Base-by-base conservation (phyloP, 2,797 vertebrate genomes). In the Chiloscyllium punctatum region DNA sequence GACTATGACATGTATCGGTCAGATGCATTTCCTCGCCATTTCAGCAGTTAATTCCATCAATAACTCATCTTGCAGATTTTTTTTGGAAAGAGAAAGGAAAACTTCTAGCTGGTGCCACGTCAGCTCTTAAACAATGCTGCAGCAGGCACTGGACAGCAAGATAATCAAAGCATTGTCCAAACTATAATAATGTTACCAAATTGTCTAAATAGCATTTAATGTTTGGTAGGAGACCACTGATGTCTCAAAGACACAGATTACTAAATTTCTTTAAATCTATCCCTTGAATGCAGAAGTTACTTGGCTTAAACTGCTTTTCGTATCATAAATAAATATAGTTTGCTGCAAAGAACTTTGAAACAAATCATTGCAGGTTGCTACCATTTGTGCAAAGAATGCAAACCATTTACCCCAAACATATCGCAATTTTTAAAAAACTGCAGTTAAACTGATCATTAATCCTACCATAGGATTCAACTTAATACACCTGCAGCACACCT, bases 1-100 rank as follows among this genome's bases (percentile, higher is more conserved):
- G 96, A 96, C 96, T 97, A 97, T 97, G 97, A 97, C 97, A 97
- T 95, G 96, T 97, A 97, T 97, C 96, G 97, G 97, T 97, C 97
- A 96, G 96, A 96, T 96, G 96, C 97, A 97, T 97, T 96, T 97
- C 97, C 97, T 97, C 97, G 97, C 96, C 97, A 97, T 97, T 97
- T 97, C 97, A 97, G 97, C 97, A 97, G 97, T 97, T 97, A 96
- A 97, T 97, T 97, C 97, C 97, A 97, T 97, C 97, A 97, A 97
- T 97, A 97, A 96, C 97, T 97, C 97, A 97, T 97, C 97, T 97
- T 96, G 96, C 96, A 96, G 96, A 87, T 96, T 95, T 96, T 48
- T 96, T 97, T 97, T 96, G 94, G 96, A 97, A 97, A 97, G 97
- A 96, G 96, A 96, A 96, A 96, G 97, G 96, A 95, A 97, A 96